phyloP scores from a whole-genome alignment of 2,888 invertebrate species.

The Phytoseiulus persimilis region DNA sequence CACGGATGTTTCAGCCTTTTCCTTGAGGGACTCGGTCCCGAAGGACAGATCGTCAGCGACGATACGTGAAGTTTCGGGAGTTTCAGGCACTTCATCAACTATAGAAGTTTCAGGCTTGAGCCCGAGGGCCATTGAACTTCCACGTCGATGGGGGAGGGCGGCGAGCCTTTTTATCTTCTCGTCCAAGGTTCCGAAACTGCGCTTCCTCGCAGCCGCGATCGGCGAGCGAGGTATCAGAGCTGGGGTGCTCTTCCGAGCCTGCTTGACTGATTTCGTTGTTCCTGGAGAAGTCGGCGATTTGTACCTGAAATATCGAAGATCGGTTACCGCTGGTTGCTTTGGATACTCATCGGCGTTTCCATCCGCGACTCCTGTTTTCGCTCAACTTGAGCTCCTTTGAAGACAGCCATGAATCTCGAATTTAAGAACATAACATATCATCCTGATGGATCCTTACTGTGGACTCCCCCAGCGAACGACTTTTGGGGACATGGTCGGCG shows the following conservation, averaged over 20 bases:
- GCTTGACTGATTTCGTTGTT: background rate
- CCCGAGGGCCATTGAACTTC: background rate
- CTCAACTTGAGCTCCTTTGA: too few species aligned
- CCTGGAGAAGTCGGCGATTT: background rate
- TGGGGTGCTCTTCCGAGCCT: background rate
- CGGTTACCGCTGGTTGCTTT: too few species aligned
- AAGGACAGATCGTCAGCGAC: background rate
- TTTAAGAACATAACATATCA: too few species aligned
- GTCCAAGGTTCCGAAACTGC: conserved; percentile 11
- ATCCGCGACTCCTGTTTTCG: too few species aligned
- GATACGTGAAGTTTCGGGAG: background rate
- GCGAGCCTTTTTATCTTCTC: background rate
- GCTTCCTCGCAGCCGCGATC: background rate
- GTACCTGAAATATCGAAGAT: background rate
- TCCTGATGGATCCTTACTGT: background rate
- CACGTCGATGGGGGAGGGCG: background rate
- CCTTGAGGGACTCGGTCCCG: background rate
- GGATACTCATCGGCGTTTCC: too few species aligned
- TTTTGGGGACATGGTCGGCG: conserved; percentile 32
- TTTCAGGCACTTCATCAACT: background rate
- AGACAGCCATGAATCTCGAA: too few species aligned
- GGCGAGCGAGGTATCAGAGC: background rate
- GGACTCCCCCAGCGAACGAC: conserved; percentile 11
- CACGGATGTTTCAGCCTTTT: background rate
- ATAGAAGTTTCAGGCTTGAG: background rate